Conservation (phyloP, 2,797 vertebrate genomes). For the Poeciliopsis presidionis region DNA sequence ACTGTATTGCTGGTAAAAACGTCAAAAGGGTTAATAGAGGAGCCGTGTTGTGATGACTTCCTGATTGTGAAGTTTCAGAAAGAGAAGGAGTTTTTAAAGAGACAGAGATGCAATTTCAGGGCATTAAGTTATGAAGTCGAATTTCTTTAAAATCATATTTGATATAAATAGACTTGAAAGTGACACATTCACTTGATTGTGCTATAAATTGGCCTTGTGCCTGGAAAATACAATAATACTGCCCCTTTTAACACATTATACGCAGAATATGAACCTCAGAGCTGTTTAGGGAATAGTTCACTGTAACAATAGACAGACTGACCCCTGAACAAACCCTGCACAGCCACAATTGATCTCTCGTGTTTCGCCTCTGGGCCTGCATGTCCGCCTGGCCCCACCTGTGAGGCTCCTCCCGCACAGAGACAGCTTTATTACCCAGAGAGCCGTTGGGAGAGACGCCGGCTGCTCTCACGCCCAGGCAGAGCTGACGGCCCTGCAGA, state of each 20-base stretch:
- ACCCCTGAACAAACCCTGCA: constrained; percentile 9
- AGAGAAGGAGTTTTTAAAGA: no score
- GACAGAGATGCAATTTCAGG: no score
- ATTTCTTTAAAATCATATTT: no score
- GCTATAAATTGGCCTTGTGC: no score
- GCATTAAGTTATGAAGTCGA: no score
- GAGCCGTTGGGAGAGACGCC: constrained; percentile 48
- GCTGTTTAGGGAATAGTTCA: background rate
- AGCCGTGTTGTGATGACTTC: no score
- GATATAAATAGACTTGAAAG: no score
- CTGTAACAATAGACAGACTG: background rate
- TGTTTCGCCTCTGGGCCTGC: constrained; percentile 5
- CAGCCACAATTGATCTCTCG: constrained; percentile 8
- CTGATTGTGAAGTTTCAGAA: no score
- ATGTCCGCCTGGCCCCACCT: constrained; percentile 29
- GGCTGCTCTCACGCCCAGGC: constrained; percentile 24
- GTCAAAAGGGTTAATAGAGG: no score
- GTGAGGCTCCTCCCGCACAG: constrained; percentile 14
- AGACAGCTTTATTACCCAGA: constrained; percentile 56
- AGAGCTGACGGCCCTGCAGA: constrained; percentile 36
- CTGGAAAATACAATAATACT: no score
- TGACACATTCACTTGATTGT: no score
- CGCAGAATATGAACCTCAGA: background rate
- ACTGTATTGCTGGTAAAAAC: no score
- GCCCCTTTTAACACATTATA: background rate